A percentile compares a stretch with the other conserved stretches of the same genome.
Evolutionary conservation across 2,797 vertebrate genomes (phyloP).

Genomic region (Mormyrus proboscirostris): DNA sequence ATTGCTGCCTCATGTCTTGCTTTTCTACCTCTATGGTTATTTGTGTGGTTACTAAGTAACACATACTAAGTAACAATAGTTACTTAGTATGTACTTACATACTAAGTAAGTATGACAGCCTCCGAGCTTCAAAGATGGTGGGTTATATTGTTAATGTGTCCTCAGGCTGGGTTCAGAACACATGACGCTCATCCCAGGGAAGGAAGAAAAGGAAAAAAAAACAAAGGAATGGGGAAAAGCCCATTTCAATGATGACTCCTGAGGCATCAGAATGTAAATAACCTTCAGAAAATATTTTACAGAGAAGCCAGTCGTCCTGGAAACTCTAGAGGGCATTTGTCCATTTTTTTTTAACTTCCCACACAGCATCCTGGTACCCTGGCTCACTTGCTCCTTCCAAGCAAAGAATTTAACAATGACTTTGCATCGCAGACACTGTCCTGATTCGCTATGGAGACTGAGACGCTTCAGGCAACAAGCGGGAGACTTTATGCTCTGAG

Average conservation of each 20-base stretch:
- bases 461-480: neutral
- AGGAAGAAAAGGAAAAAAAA: neutral
- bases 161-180: neutral
- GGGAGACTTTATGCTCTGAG: neutral
- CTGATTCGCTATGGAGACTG: neutral
- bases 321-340: neutral
- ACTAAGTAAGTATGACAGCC: neutral
- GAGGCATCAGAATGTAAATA: neutral
- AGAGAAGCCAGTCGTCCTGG: neutral
- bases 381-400: neutral
- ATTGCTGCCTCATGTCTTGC: neutral
- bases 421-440: neutral
- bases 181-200: too few species aligned
- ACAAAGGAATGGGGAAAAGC: neutral
- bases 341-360: neutral
- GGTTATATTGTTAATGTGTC: neutral
- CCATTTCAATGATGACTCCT: neutral
- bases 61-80: too few species aligned
- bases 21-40: neutral
- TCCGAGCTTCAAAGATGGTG: neutral
- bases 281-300: neutral
- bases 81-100: too few species aligned
- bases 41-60: neutral
- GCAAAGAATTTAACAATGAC: conserved; percentile 13
- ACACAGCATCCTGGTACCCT: neutral